phyloP scores from a whole-genome alignment of 64 coral and sea anemone genomes.

The Astreopora myriophthalma region DNA sequence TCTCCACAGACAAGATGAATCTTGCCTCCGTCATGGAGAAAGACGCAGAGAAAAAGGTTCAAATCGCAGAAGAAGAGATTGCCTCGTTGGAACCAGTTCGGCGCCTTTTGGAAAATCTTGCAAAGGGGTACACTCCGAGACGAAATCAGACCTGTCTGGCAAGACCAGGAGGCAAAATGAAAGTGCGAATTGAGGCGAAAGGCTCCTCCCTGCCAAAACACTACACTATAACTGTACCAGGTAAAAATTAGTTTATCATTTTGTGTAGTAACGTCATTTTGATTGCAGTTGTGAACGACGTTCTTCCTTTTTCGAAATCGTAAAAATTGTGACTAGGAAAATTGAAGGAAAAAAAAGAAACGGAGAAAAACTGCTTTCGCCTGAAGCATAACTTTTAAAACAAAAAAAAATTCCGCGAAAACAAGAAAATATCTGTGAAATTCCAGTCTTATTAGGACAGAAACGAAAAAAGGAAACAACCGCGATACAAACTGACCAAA shows the following conservation, averaged over 20 bases:
- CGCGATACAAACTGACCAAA: too few relatives aligned
- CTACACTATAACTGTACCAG: conserved; percentile 11
- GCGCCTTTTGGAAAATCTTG: background rate
- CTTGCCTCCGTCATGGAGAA: background rate
- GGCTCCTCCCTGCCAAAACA: background rate
- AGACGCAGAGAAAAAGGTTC: background rate
- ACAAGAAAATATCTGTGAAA: too few relatives aligned
- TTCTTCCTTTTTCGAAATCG: too few relatives aligned
- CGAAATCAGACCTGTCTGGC: background rate
- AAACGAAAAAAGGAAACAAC: too few relatives aligned
- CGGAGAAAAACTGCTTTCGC: too few relatives aligned
- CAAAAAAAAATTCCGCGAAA: too few relatives aligned
- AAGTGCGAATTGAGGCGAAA: background rate
- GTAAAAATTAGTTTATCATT: background rate
- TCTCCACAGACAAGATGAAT: background rate
- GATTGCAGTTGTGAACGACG: too few relatives aligned
- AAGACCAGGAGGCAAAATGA: background rate
- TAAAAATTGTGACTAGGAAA: too few relatives aligned
- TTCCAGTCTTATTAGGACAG: too few relatives aligned
- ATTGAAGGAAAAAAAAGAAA: too few relatives aligned
- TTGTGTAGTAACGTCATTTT: background rate
- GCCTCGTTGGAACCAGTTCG: background rate
- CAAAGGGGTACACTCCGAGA: background rate
- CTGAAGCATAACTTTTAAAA: too few relatives aligned
- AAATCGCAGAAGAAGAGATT: background rate